Conservation (phyloP, 2,888 invertebrate species). For the Leptodirus hochenwartii region DNA sequence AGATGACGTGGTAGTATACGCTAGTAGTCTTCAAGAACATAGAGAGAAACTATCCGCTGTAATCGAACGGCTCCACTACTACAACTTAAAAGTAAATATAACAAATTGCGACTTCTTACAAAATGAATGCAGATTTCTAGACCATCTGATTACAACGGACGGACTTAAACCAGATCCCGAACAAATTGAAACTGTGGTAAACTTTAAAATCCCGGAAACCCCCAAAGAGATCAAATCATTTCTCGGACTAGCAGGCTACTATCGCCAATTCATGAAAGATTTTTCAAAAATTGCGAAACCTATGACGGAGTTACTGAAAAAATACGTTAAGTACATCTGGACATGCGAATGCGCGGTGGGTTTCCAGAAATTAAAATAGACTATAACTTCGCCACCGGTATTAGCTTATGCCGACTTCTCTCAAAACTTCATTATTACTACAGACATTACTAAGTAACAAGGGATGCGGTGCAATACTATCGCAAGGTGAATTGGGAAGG, state of each 20-base stretch:
- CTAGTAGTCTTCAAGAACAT: constrained; percentile 14
- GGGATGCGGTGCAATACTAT: constrained; percentile 14
- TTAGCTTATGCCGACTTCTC: constrained; percentile 14
- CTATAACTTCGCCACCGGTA: constrained; percentile 10
- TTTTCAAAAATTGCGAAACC: constrained; percentile 14
- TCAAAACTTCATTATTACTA: constrained; percentile 14
- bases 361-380: constrained; percentile 21
- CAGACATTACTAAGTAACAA: constrained; percentile 14
- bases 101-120: constrained; percentile 13
- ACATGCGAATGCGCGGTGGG: constrained; percentile 18
- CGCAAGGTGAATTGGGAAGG: constrained; percentile 11
- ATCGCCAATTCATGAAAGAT: constrained; percentile 14
- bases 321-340: constrained; percentile 6
- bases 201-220: constrained; percentile 10
- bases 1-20: constrained; percentile 20
- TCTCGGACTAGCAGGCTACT: constrained; percentile 15
- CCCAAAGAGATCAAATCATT: constrained; percentile 11
- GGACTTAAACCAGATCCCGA: constrained; percentile 12
- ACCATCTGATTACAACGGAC: constrained; percentile 12
- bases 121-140: constrained; percentile 9
- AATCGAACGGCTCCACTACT: constrained; percentile 12
- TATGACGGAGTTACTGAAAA: constrained; percentile 12
- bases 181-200: constrained; percentile 11
- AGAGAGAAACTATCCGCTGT: constrained; percentile 13
- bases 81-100: constrained; percentile 9